Conservation (phyloP, 2,797 vertebrate species). For the Trachurus trachurus region DNA sequence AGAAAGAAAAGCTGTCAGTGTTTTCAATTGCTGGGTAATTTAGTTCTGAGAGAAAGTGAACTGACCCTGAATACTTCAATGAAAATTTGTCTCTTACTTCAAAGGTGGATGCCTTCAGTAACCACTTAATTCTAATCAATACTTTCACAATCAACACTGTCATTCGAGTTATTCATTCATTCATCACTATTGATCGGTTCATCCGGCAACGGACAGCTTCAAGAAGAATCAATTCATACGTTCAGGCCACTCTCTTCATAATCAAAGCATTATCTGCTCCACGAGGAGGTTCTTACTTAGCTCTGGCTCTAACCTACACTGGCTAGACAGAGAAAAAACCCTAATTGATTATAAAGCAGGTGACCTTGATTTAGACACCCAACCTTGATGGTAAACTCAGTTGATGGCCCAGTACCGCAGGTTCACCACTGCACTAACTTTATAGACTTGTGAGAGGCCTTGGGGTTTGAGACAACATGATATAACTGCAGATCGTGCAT, state of each 20-base stretch:
- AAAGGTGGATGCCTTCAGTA: not conserved
- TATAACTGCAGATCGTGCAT: conserved; percentile 35
- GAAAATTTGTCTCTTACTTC: not conserved
- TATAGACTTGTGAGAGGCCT: conserved; percentile 38
- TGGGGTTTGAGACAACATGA: conserved; percentile 31
- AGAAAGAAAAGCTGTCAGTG: not conserved
- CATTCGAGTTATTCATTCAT: conserved; percentile 33
- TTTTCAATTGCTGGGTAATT: not conserved
- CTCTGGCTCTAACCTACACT: not conserved
- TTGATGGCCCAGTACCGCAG: conserved; percentile 40
- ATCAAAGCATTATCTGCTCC: not conserved
- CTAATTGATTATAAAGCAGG: not conserved
- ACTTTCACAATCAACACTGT: conserved; percentile 6
- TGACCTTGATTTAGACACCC: conserved; percentile 21
- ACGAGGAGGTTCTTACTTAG: not conserved
- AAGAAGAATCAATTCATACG: not conserved
- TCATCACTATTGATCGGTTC: conserved; percentile 25
- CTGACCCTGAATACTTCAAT: not conserved
- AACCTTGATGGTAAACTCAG: conserved; percentile 22
- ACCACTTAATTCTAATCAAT: conserved; percentile 27
- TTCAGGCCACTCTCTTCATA: not conserved
- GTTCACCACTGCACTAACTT: conserved; percentile 5
- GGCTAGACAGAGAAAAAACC: not conserved
- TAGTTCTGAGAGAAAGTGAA: not conserved
- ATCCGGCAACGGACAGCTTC: not conserved